These are phyloP conservation scores for Calephelis virginiensis DNA, from an alignment of 1,140 invertebrate genomes.

Conservation along the genomic window DNA sequence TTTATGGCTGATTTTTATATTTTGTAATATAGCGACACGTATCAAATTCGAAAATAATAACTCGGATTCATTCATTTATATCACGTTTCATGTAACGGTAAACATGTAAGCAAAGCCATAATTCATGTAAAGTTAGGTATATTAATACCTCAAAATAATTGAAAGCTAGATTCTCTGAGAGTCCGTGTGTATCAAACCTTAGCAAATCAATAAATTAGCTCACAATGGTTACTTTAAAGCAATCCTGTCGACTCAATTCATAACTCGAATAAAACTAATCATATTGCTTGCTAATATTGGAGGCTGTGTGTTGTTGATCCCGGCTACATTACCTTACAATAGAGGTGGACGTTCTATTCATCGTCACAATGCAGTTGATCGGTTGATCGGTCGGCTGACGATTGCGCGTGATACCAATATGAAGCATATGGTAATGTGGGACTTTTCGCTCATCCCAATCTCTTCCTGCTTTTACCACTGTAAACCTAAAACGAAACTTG, in stretches of 20 bases:
- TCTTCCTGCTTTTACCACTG: constrained; percentile 6
- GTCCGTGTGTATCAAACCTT: constrained; percentile 30
- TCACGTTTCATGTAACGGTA: too few relatives aligned
- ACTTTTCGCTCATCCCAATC: constrained; percentile 20
- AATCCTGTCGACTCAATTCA: constrained; percentile 11
- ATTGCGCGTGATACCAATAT: constrained; percentile 60
- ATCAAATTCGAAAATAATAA: too few relatives aligned
- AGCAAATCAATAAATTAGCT: constrained; percentile 21
- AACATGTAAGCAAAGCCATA: too few relatives aligned
- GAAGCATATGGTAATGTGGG: constrained; percentile 44
- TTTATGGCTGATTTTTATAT: too few relatives aligned
- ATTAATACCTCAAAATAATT: too few relatives aligned
- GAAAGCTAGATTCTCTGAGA: not conserved
- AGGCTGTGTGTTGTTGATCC: constrained; percentile 32
- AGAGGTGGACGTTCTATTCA: constrained; percentile 76
- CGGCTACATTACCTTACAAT: constrained; percentile 72
- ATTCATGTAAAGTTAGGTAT: too few relatives aligned
- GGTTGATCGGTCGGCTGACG: constrained; percentile 41
- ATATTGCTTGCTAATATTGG: constrained; percentile 12
- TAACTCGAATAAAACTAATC: constrained; percentile 10
- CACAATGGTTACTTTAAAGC: constrained; percentile 7
- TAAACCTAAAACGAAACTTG: not conserved
- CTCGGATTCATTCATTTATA: too few relatives aligned
- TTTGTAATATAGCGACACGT: too few relatives aligned
- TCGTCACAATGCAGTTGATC: constrained; percentile 60